A percentile compares a stretch with the other conserved stretches of the same genome.
Conservation (phyloP, 2,113 vertebrate species). For the Ramphastos sulfuratus region DNA sequence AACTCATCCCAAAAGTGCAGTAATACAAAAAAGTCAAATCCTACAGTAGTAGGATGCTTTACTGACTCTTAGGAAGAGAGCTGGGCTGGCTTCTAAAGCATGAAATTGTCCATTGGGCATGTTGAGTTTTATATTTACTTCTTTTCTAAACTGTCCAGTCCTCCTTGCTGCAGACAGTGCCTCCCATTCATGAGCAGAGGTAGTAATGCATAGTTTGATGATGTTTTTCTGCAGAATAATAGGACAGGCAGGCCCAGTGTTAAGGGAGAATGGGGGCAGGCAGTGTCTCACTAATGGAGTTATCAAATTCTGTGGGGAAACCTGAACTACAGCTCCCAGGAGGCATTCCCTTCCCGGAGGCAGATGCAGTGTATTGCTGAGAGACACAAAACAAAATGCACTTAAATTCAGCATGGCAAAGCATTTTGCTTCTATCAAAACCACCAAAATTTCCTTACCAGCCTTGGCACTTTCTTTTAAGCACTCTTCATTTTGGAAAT, state of each 20-base stretch:
- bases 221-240: background rate
- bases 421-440: background rate
- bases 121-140: background rate
- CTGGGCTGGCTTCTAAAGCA: background rate
- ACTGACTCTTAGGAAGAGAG: background rate
- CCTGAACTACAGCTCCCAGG: conserved; percentile 14
- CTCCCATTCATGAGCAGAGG: background rate
- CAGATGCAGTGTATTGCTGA: background rate
- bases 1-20: background rate
- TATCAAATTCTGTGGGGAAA: background rate
- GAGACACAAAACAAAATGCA: background rate
- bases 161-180: background rate
- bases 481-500: background rate
- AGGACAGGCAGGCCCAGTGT: background rate
- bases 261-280: background rate
- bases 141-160: background rate
- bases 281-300: background rate
- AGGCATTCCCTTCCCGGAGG: background rate
- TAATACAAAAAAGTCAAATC: background rate
- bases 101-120: background rate
- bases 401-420: background rate
- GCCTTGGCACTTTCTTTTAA: background rate
- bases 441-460: background rate
- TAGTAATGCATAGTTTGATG: background rate
- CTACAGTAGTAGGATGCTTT: background rate